Evolutionary conservation across 1,140 invertebrate genomes (phyloP).

Genomic region (Caenorhabditis latens): DNA sequence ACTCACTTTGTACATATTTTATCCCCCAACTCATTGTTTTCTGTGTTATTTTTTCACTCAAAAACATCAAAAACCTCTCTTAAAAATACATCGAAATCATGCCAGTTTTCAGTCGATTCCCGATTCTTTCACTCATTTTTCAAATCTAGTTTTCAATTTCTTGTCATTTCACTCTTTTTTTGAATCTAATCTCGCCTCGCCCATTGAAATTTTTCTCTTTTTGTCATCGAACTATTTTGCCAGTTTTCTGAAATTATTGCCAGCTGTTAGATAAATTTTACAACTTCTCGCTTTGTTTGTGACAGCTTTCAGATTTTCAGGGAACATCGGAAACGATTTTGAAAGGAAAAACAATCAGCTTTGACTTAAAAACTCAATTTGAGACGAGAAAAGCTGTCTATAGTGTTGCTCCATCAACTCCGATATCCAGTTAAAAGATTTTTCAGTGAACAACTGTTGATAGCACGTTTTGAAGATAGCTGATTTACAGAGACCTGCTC

Average conservation of each 20-base stretch:
- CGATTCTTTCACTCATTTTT: slow-evolving; percentile 35
- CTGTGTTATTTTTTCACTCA: slow-evolving; percentile 44
- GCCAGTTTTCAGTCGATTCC: slow-evolving; percentile 50
- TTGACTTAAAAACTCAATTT: no score
- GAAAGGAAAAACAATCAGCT: no score
- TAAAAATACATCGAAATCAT: slow-evolving; percentile 47
- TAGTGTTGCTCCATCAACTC: no score
- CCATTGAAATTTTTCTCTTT: no score
- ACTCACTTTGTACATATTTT: neutral
- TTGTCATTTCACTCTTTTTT: slow-evolving; percentile 40
- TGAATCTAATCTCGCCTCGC: neutral
- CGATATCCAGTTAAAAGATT: no score
- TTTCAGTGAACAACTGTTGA: no score
- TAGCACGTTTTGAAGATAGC: no score
- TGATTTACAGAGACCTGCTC: no score
- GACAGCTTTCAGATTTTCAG: no score
- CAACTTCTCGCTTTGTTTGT: neutral
- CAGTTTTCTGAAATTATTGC: slow-evolving; percentile 78
- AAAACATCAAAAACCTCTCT: slow-evolving; percentile 4
- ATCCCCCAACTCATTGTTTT: slow-evolving; percentile 40
- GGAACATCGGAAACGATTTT: no score
- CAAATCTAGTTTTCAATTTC: neutral
- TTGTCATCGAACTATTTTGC: slow-evolving; percentile 33
- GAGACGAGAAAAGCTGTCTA: no score
- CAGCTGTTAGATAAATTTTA: slow-evolving; percentile 77